Evolutionary conservation across 1,140 invertebrate species (phyloP).

Genomic region (Calliphora vicina): DNA sequence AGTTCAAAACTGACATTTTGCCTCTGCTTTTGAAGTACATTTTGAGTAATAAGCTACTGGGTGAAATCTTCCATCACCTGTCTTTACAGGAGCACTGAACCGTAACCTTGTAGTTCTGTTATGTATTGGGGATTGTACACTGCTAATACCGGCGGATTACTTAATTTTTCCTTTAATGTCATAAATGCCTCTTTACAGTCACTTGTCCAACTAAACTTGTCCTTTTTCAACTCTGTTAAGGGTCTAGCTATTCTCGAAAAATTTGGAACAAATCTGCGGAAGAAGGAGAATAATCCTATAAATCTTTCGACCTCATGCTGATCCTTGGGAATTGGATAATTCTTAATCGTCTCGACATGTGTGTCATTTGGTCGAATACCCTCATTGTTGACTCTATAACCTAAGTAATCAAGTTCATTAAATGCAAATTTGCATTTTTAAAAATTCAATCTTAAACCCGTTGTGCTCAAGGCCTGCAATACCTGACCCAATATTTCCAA

Average conservation of each 20-base stretch:
- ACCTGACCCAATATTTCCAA: constrained; percentile 42
- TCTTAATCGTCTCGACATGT: constrained; percentile 50
- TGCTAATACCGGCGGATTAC: constrained; percentile 37
- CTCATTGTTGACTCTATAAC: constrained; percentile 40
- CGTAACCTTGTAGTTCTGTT: constrained; percentile 46
- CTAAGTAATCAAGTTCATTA: constrained; percentile 42
- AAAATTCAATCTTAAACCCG: constrained; percentile 58
- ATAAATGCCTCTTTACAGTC: constrained; percentile 34
- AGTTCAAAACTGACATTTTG: constrained; percentile 61
- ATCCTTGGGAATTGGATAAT: neutral
- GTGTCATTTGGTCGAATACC: constrained; percentile 43
- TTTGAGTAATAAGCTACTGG: constrained; percentile 46
- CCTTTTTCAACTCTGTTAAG: constrained; percentile 40
- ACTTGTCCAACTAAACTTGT: constrained; percentile 24
- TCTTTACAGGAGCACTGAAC: constrained; percentile 45
- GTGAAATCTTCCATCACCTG: constrained; percentile 31
- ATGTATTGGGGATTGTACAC: constrained; percentile 39
- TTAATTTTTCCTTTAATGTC: constrained; percentile 38
- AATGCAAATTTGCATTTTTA: constrained; percentile 57
- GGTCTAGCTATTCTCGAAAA: constrained; percentile 51
- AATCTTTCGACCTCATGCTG: neutral
- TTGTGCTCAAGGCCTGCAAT: constrained; percentile 44
- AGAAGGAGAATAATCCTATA: constrained; percentile 47
- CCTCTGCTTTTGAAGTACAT: constrained; percentile 57
- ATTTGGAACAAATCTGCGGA: constrained; percentile 51